These are phyloP conservation scores for Chaetogeoica ovagalla DNA, from an alignment of 2,888 invertebrate genomes.

Conservation along the genomic window DNA sequence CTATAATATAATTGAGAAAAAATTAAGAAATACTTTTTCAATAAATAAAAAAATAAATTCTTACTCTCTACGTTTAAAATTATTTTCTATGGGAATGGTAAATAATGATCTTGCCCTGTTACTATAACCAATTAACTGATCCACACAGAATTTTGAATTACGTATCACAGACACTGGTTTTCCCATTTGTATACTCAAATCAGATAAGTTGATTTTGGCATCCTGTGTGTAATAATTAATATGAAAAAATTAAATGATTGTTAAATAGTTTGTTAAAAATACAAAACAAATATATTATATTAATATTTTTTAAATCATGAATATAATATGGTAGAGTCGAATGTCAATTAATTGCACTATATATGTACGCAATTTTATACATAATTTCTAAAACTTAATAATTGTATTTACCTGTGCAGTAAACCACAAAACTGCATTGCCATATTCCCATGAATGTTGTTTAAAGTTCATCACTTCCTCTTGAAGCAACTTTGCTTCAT, in stretches of 20 bases:
- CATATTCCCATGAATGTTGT: slow-evolving; percentile 23
- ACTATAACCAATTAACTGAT: slow-evolving; percentile 32
- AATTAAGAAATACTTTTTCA: neutral
- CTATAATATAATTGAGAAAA: slow-evolving; percentile 11
- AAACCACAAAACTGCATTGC: slow-evolving; percentile 10
- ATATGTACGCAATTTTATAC: neutral
- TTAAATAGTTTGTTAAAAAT: neutral
- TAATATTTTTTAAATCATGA: too few species aligned
- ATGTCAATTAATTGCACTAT: neutral
- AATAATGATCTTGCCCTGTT: slow-evolving; percentile 49
- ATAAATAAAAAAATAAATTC: slow-evolving; percentile 6
- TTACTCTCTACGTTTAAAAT: slow-evolving; percentile 41
- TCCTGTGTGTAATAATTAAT: slow-evolving; percentile 20
- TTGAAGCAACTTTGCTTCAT: slow-evolving; percentile 46
- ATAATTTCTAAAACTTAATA: neutral
- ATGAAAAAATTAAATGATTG: neutral
- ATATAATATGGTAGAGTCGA: too few species aligned
- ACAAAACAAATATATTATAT: too few species aligned
- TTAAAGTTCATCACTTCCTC: slow-evolving; percentile 27
- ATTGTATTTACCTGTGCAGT: slow-evolving; percentile 18
- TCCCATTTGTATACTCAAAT: slow-evolving; percentile 41
- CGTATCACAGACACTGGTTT: slow-evolving; percentile 46
- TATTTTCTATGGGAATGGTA: slow-evolving; percentile 42
- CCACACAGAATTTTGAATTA: slow-evolving; percentile 43
- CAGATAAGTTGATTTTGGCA: slow-evolving; percentile 18